Evolutionary conservation across 2,113 vertebrate species (phyloP), one percentile per base, ranked within the genome.

Genomic region (Taxidea taxus): DNA sequence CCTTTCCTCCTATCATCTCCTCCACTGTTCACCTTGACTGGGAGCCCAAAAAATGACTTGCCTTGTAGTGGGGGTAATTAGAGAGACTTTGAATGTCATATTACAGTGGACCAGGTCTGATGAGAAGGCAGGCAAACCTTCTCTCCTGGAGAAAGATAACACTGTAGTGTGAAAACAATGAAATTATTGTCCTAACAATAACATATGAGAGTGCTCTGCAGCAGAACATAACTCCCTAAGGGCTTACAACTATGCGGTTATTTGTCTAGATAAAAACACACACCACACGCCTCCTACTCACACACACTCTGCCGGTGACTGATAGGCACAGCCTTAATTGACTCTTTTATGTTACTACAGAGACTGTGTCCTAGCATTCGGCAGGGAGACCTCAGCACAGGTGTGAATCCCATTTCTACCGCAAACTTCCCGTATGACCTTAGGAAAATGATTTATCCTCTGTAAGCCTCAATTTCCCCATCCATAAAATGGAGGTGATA

Each of bases 181-280:
- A 95, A 75, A 94, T 95, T 47, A 51, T 78, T 87, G 20, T 93
- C 51, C n/a, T 82, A 91, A 56, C 70, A 92, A 47, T 94, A 95
- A 87, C 56, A 54, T 68, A 92, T 64, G 51, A 78, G 87, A 87
- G 13, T 91, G 54, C 66, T 92, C n/a, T 44, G n/a, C 49, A 56
- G 78, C 23, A 89, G 44, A 91, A 47, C 78, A 12, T 54, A 85
- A 70, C 58, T 96, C 64, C 81, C 77, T 29, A 64, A 77, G 64
- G 84, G 70, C 56, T 85, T 81, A 64, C 39, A 86, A 44, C 62
- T 51, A 0, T 62, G 75, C 18, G 34, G 77, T 42, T 94, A 34
- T 60, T 91, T 93, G 70, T 96, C 64, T 93, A 66, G 75, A 90
- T 92, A 95, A 96, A 54, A 37, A 94, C 13, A 75, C 23, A 90